Evolutionary conservation across 2,888 invertebrate species (phyloP), one percentile per base, ranked within the genome.

Genomic region (Drosophila ustulata): DNA sequence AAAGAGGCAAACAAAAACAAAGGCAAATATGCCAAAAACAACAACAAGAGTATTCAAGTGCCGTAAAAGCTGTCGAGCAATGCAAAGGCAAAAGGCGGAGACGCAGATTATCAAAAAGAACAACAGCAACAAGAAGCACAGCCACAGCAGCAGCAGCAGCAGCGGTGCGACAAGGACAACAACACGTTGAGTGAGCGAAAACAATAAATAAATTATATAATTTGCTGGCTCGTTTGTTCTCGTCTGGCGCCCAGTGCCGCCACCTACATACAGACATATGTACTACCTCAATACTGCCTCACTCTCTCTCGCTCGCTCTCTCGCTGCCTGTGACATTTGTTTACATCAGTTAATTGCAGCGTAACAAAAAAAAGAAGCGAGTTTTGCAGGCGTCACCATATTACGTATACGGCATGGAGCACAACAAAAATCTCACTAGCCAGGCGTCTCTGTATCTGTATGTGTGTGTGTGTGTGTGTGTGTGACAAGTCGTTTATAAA

Each of bases 121-220:
- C 59, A 43, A 34, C 47, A 34, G 3, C 34, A 34, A 39, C 26
- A 9, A 43, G 41, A 61, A 65, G 34, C 59, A 37, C 26, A 59
- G 47, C 18, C 18, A 23, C 4, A 23, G 30, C n/a, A 37, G n/a
- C 37, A 37, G n/a, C 11, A 37, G 37, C 37, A 37, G 37, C n/a
- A 11, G 37, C 37, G 11, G 37, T 4, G 37, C 37, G 23, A 45
- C 23, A 45, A 11, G 25, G 25, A 45, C 39, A 52, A 53, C 18
- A 41, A 53, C 53, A 28, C 34, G 18, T 18, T 2, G 18, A 18
- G 18, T 37, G 34, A 65, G 72, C 67, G 37, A 68, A 78, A 64
- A 78, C 57, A 69, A 75, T 78, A 75, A 75, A 78, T 75, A 75
- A 75, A 78, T 75, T 75, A 75, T 75, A 75, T 75, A 75, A 75